Conservation (phyloP, 2,888 invertebrate genomes). For the Tenthredo amoena region DNA sequence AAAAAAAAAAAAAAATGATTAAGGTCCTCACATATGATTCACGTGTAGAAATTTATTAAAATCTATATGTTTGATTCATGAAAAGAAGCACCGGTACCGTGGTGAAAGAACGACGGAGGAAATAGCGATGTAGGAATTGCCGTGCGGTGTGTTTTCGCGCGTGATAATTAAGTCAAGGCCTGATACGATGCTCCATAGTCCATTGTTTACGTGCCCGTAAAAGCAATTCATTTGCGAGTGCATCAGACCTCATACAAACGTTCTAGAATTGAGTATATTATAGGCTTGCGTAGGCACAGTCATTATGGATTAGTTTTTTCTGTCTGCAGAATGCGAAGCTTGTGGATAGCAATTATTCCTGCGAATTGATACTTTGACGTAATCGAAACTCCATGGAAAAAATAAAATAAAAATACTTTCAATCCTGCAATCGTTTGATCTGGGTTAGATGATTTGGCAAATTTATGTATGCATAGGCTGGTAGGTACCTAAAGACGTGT, state of each 20-base stretch:
- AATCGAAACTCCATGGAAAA: background rate
- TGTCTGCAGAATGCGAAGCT: background rate
- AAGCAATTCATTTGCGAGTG: conserved; percentile 25
- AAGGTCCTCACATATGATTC: background rate
- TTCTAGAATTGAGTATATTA: conserved; percentile 28
- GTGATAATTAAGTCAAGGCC: conserved; percentile 51
- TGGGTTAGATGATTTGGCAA: conserved; percentile 27
- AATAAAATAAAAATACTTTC: conserved; percentile 8
- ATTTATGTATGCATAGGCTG: background rate
- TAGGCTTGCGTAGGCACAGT: background rate
- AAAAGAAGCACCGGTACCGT: background rate
- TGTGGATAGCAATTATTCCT: background rate
- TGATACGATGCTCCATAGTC: conserved; percentile 43
- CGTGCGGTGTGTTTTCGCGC: conserved; percentile 41
- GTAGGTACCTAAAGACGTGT: background rate
- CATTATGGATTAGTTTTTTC: background rate
- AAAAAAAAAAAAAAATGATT: background rate
- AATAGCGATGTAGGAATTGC: conserved; percentile 28
- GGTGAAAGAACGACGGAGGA: conserved; percentile 21
- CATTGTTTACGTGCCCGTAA: conserved; percentile 41
- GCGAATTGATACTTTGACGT: background rate
- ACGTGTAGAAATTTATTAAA: background rate
- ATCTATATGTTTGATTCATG: background rate
- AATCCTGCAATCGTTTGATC: background rate
- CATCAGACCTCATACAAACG: conserved; percentile 12